Conservation (phyloP, 2,888 invertebrate genomes). For the Phyllotreta cruciferae region DNA sequence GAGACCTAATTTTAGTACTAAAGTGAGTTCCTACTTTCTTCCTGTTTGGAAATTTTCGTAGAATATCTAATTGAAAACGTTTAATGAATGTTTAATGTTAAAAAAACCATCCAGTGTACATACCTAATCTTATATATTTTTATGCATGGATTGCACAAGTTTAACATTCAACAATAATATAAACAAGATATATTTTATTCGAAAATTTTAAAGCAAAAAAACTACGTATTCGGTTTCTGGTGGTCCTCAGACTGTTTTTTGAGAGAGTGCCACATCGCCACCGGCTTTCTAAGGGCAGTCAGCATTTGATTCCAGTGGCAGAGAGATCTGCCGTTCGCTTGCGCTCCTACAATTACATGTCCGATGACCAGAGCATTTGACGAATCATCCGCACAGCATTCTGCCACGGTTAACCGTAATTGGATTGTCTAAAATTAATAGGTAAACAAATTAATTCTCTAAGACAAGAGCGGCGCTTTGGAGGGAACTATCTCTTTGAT, state of each 20-base stretch:
- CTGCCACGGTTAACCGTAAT: conserved; percentile 73
- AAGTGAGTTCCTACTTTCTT: too few relatives aligned
- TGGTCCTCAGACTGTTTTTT: conserved; percentile 58
- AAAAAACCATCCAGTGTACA: too few relatives aligned
- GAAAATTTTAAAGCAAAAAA: conserved; percentile 6
- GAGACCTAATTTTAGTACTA: too few relatives aligned
- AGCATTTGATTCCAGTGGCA: conserved; percentile 88
- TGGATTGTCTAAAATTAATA: conserved; percentile 71
- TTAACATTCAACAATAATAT: conserved; percentile 1
- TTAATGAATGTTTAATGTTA: too few relatives aligned
- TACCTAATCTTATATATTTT: too few relatives aligned
- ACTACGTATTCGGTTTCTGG: conserved; percentile 12
- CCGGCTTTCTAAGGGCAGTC: conserved; percentile 77
- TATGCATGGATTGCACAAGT: too few relatives aligned
- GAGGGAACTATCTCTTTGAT: too few relatives aligned
- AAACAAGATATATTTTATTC: conserved; percentile 2
- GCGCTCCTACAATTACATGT: conserved; percentile 79
- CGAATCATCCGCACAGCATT: conserved; percentile 58
- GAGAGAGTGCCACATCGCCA: conserved; percentile 85
- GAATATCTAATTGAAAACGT: too few relatives aligned
- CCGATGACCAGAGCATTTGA: conserved; percentile 73
- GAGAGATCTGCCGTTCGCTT: conserved; percentile 74
- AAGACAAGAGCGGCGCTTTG: too few relatives aligned
- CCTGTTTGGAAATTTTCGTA: too few relatives aligned
- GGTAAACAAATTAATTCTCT: not conserved